These are phyloP conservation scores for Catocala sponsa DNA, from an alignment of 2,888 invertebrate genomes.

Conservation along the genomic window DNA sequence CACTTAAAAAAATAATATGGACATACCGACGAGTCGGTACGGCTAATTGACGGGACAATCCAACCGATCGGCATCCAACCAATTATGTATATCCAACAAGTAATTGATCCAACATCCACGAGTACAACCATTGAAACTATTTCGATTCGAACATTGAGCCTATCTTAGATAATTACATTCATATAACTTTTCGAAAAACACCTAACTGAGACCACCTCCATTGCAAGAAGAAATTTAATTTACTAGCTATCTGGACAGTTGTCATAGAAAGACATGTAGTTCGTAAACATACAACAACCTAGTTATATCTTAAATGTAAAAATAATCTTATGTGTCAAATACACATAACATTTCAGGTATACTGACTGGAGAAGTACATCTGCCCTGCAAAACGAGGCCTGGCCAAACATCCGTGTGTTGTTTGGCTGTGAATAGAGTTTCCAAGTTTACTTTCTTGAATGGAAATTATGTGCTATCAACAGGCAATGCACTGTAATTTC, in stretches of 20 bases:
- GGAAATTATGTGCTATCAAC: too few species aligned
- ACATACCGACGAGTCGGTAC: constrained; percentile 71
- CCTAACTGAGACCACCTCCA: constrained; percentile 56
- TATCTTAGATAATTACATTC: constrained; percentile 61
- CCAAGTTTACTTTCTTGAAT: too few species aligned
- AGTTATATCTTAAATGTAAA: too few species aligned
- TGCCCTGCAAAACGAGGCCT: too few species aligned
- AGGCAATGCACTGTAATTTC: too few species aligned
- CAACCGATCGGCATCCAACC: constrained; percentile 59
- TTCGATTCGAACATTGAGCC: constrained; percentile 69
- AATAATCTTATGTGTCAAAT: too few species aligned
- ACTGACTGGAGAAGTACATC: too few species aligned
- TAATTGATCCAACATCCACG: constrained; percentile 60
- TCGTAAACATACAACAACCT: constrained; percentile 6
- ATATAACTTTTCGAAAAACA: constrained; percentile 66
- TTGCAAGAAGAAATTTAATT: constrained; percentile 2
- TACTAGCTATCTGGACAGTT: neutral
- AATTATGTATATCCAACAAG: constrained; percentile 58
- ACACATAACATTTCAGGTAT: too few species aligned
- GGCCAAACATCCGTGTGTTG: too few species aligned
- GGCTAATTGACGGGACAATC: constrained; percentile 82
- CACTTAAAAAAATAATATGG: constrained; percentile 81
- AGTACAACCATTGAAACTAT: constrained; percentile 69
- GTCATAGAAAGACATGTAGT: neutral
- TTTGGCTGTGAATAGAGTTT: too few species aligned